Evolutionary conservation across 2,797 vertebrate genomes (phyloP), one percentile per base, ranked within the genome.

Genomic region (Artibeus jamaicensis): DNA sequence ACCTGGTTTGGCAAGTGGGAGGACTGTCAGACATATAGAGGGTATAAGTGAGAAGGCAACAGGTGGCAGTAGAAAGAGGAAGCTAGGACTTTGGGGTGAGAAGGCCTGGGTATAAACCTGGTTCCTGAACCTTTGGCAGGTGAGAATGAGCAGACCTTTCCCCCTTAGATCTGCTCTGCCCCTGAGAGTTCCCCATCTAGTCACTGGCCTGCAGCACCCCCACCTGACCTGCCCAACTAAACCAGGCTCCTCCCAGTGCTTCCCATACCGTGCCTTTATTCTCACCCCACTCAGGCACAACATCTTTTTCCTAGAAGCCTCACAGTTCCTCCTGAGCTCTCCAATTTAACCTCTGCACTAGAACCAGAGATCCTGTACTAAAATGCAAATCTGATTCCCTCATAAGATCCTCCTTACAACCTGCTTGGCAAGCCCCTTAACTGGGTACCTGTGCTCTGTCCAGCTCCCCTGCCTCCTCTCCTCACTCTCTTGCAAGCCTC

Each of bases 261-360:
- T 10, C 34, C 26, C 10, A 24, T 0, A 1, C 24, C 8, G 9
- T 16, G 7, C 7, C 12, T 5, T 46, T 0, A 7, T 32, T 44
- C 50, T 70, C 11, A 5, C 32, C 42, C 12, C 7, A 8, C 1
- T 42, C 19, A 3, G 2, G 11, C 14, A 29, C 26, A 50, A 12
- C 65, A 2, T 70, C 15, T 95, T 19, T 76, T 21, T 50, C n/a
- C 29, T 42, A 37, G 83, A 14, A 42, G 50, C n/a, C 65, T 83
- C 71, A 2, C 3, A 46, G 67, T 37, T 65, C 59, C 46, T 44
- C 50, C 48, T 68, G 32, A 34, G 15, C 62, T 42, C 44, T 91
- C 46, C 57, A 57, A 73, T n/a, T 71, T 18, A 42, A 1, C 42
- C 59, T 67, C 50, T 59, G 57, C 1, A 3, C 39, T 32, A 11